Evolutionary conservation across 1,140 invertebrate genomes (phyloP).

Genomic region (Ips nitidus): DNA sequence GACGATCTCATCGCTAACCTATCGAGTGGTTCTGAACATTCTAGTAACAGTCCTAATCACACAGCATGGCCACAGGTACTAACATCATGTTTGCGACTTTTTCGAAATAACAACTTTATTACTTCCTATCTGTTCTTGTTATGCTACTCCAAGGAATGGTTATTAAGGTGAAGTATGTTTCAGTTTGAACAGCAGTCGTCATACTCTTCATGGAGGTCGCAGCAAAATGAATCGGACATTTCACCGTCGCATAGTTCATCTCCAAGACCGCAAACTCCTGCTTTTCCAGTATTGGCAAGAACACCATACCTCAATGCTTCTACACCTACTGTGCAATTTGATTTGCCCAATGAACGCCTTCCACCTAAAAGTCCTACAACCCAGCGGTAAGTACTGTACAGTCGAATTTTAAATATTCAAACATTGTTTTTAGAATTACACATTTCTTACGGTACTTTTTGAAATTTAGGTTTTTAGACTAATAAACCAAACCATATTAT

Average conservation of each 20-base stretch:
- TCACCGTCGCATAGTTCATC: conserved; percentile 54
- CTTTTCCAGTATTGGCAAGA: conserved; percentile 85
- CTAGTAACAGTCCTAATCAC: conserved; percentile 49
- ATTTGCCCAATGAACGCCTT: conserved; percentile 60
- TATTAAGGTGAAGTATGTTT: too few relatives aligned
- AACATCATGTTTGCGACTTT: conserved; percentile 33
- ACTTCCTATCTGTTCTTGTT: conserved; percentile 14
- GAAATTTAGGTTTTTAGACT: too few relatives aligned
- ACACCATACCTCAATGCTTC: conserved; percentile 75
- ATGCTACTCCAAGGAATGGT: too few relatives aligned
- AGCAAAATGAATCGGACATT: conserved; percentile 57
- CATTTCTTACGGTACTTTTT: background rate
- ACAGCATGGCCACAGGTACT: conserved; percentile 54
- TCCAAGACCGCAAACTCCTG: conserved; percentile 80
- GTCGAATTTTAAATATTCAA: conserved; percentile 7
- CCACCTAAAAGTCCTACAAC: conserved; percentile 73
- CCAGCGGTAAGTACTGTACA: conserved; percentile 58
- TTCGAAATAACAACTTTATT: background rate
- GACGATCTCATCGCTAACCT: conserved; percentile 51
- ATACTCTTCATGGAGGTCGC: conserved; percentile 61
- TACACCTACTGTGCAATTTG: conserved; percentile 62
- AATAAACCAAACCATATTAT: too few relatives aligned
- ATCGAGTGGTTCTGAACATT: conserved; percentile 49
- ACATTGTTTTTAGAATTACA: background rate
- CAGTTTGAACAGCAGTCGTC: conserved; percentile 56